Evolutionary conservation across 2,113 vertebrate genomes (phyloP), one percentile per base, ranked within the genome.

Genomic region (Pelvicachromis taeniatus): DNA sequence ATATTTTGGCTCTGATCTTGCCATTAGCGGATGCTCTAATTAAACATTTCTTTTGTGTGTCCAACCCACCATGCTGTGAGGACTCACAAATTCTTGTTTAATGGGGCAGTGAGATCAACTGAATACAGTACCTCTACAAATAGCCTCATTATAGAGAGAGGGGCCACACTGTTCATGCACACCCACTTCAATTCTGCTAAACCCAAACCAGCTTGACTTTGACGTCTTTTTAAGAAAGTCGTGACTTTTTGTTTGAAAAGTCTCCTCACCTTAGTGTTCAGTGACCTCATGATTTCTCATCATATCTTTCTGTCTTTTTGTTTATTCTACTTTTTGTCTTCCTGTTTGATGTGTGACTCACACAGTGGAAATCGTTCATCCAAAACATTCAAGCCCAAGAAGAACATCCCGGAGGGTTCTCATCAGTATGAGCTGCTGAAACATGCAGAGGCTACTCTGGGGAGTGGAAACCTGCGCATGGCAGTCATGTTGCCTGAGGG

Each of bases 361-460:
- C 93, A 98, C 93, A 98, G 98, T 35, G 97, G 97, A 85, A 97
- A 95, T 91, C 97, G 98, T 5, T 97, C 97, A 26, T 97, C 97
- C 1, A 99, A 97, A 95, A 99, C 98, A 0, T 99, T 99, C 96
- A 99, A 99, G 86, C 98, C 98, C 23, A 99, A 99, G 96, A 99
- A 99, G 96, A 98, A 98, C 86, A 98, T 99, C 82, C 98, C 98
- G 0, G 97, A 99, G 93, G 98, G 98, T 10, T 99, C 98, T 50
- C 98, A 98, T 78, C 98, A 99, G 93, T 99, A 99, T 4, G 98
- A 99, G 91, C 96, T 99, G 89, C 90, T 99, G 89, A 99, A 99
- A 80, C 98, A 99, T 50, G 98, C 98, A 0, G 98, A 99, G 93
- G 98, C 98, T 1, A 99, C 98, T 1, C 93, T 99, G 85, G 98